Conservation (phyloP, 1,140 invertebrate genomes). For the Megathymus violae region DNA sequence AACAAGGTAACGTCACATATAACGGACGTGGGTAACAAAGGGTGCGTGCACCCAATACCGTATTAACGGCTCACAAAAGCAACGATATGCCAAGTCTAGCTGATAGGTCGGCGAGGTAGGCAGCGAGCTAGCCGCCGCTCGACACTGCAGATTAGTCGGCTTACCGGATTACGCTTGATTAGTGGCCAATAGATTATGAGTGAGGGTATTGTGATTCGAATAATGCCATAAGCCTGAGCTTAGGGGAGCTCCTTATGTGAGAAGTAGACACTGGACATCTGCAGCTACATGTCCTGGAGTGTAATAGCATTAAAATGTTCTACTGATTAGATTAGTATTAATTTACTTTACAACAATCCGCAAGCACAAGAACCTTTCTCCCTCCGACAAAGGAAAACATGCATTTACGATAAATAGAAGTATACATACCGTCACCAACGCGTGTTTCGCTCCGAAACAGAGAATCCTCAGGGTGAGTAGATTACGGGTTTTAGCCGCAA, state of each 20-base stretch:
- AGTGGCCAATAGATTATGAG: conserved; percentile 61
- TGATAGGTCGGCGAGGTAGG: conserved; percentile 33
- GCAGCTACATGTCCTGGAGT: too few species aligned
- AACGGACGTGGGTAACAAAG: conserved; percentile 17
- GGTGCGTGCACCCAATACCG: conserved; percentile 15
- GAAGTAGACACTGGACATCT: too few species aligned
- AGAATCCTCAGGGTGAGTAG: too few species aligned
- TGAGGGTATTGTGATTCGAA: conserved; percentile 37
- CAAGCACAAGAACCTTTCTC: too few species aligned
- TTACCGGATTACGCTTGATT: conserved; percentile 63
- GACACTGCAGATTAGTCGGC: conserved; percentile 59
- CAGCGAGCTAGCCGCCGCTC: conserved; percentile 40
- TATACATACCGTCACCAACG: too few species aligned
- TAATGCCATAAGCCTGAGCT: conserved; percentile 23
- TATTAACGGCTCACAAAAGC: conserved; percentile 41
- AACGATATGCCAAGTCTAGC: conserved; percentile 32
- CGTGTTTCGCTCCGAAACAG: too few species aligned
- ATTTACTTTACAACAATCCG: too few species aligned
- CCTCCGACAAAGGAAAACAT: too few species aligned
- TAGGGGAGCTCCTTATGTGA: conserved; percentile 21
- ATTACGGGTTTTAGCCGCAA: too few species aligned
- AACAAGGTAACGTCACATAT: background rate
- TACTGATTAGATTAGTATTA: too few species aligned
- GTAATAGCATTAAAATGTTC: too few species aligned
- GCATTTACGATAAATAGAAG: too few species aligned